Evolutionary conservation across 1,140 invertebrate genomes (phyloP), one percentile per base, ranked within the genome.

Genomic region (Drosophila elegans): DNA sequence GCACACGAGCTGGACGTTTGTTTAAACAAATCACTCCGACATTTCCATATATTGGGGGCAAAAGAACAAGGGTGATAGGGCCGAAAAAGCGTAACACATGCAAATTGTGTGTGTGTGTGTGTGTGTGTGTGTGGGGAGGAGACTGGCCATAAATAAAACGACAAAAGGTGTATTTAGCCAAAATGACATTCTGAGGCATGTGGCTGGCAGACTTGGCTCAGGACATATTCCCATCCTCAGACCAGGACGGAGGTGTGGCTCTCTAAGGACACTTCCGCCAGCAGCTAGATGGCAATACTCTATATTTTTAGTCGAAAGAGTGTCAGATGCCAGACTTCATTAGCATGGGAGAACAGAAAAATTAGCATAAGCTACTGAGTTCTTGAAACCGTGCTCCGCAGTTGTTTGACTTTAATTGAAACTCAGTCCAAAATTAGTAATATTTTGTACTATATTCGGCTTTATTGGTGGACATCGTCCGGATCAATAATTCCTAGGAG

Each of bases 21-120:
- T 80, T 79, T 89, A 86, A 86, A 86, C 79, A 86, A 88, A 88
- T 86, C 83, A 80, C 72, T 46, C 66, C 56, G 54, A 64, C 59
- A 52, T 51, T 61, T 34, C 48, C 48, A 51, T 42, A 51, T 16
- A 34, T 21, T 39, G 38, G 34, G 45, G 48, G 27, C 6, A 27
- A n/a, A 2, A 36, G 46, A 34, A 7, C 13, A 29, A 10, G 3
- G 34, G 27, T 12, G 16, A 21, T 1, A 21, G 16, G 13, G 41
- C 32, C 16, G 3, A 27, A 42, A 68, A 34, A 36, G 56, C 7
- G 56, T 21, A 48, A 57, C 54, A 74, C 56, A 61, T 51, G 45
- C 55, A 61, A 89, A 83, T 78, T 60, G 60, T 72, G 59, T 74
- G 36, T 32, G 42, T 34, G 13, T n/a, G n/a, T n/a, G n/a, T n/a